Conservation (phyloP, 2,113 vertebrate species). For the Sus scrofa region T2T-Sscrofa CM000812.6:282852501-282853000, state of each 20-base stretch:
- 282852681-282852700: not conserved
- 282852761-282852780: not conserved
- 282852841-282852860: not conserved
- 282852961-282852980: conserved; percentile 95
- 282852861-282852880: not conserved
- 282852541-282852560: too few species aligned
- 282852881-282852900: not conserved
- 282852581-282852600: too few species aligned
- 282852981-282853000: conserved; percentile 97
- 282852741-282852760: not conserved
- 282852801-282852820: conserved; percentile 5
- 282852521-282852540: too few species aligned
- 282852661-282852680: too few species aligned
- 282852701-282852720: not conserved
- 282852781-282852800: not conserved
- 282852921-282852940: not conserved
- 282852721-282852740: not conserved
- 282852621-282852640: too few species aligned
- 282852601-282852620: too few species aligned
- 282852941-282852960: conserved; percentile 35
- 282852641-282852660: too few species aligned
- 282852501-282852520: too few species aligned
- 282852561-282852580: too few species aligned
- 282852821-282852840: not conserved
- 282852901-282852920: conserved; percentile 6